phyloP scores from a whole-genome alignment of 2,797 vertebrate genomes.

The Rhynchotus rufescens region DNA sequence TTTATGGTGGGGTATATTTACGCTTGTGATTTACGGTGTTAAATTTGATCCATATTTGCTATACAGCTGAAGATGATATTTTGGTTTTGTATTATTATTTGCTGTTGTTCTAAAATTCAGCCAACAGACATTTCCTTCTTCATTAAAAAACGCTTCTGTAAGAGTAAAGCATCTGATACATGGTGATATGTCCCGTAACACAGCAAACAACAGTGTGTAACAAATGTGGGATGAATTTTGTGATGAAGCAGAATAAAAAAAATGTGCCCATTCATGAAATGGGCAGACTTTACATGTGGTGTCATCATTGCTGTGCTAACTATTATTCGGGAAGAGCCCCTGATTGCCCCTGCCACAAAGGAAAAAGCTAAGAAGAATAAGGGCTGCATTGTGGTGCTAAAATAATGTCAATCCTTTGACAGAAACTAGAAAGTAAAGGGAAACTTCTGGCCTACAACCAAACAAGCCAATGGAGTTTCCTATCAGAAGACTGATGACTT shows the following conservation, averaged over 20 bases:
- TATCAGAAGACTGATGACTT: not conserved
- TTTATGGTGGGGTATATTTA: slow-evolving; percentile 85
- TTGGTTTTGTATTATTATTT: slow-evolving; percentile 79
- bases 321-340: not conserved
- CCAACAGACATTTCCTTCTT: slow-evolving; percentile 76
- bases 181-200: slow-evolving; percentile 66
- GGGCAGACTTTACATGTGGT: slow-evolving; percentile 37
- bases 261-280: slow-evolving; percentile 54
- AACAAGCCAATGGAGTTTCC: not conserved
- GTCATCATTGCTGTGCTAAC: not conserved
- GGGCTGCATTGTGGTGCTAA: not conserved
- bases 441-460: not conserved
- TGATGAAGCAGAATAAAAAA: slow-evolving; percentile 76
- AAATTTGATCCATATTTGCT: slow-evolving; percentile 81
- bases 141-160: slow-evolving; percentile 82
- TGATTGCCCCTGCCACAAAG: not conserved
- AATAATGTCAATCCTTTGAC: not conserved
- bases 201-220: slow-evolving; percentile 64
- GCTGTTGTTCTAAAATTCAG: slow-evolving; percentile 70
- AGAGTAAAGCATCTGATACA: slow-evolving; percentile 67
- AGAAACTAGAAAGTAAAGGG: not conserved
- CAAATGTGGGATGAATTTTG: slow-evolving; percentile 71
- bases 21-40: slow-evolving; percentile 80
- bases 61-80: slow-evolving; percentile 80
- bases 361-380: not conserved